A percentile compares a stretch with the other conserved stretches of the same genome.
These are phyloP conservation scores for Spea hammondii DNA, from an alignment of 2,797 vertebrate genomes.

Conservation along the genomic window DNA sequence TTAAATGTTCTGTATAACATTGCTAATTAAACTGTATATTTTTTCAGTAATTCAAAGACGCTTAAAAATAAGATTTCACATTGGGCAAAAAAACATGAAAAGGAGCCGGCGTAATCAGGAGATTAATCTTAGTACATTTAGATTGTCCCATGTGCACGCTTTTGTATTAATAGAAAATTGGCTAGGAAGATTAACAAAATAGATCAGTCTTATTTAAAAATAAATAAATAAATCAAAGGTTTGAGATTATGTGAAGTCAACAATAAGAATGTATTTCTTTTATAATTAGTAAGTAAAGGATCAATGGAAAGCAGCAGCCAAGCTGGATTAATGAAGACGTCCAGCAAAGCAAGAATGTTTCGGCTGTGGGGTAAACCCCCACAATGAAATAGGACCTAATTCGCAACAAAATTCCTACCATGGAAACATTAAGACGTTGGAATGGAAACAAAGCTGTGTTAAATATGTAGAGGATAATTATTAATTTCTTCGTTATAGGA, in stretches of 20 bases:
- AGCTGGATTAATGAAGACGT: slow-evolving; percentile 34
- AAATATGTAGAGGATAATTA: background rate
- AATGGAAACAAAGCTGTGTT: slow-evolving; percentile 13
- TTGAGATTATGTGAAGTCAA: slow-evolving; percentile 28
- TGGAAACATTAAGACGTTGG: slow-evolving; percentile 1
- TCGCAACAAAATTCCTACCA: slow-evolving; percentile 11
- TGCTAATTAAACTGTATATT: no score
- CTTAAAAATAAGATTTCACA: background rate
- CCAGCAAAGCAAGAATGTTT: slow-evolving; percentile 7
- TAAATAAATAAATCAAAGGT: background rate
- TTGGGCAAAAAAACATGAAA: background rate
- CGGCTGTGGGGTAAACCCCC: background rate
- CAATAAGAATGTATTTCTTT: slow-evolving; percentile 39
- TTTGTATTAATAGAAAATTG: slow-evolving; percentile 22
- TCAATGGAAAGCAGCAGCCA: background rate
- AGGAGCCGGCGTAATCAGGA: background rate
- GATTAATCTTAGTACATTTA: background rate
- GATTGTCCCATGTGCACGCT: background rate
- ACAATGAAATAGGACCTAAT: slow-evolving; percentile 19
- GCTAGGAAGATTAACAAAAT: slow-evolving; percentile 20
- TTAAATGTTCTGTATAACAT: background rate
- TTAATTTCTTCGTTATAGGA: no score
- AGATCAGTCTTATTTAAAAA: slow-evolving; percentile 16
- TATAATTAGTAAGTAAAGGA: slow-evolving; percentile 35
- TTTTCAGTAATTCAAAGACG: no score